Evolutionary conservation across 1,140 invertebrate genomes (phyloP), one percentile per base, ranked within the genome.

Genomic region (Tetranychus cinnabarinus): DNA sequence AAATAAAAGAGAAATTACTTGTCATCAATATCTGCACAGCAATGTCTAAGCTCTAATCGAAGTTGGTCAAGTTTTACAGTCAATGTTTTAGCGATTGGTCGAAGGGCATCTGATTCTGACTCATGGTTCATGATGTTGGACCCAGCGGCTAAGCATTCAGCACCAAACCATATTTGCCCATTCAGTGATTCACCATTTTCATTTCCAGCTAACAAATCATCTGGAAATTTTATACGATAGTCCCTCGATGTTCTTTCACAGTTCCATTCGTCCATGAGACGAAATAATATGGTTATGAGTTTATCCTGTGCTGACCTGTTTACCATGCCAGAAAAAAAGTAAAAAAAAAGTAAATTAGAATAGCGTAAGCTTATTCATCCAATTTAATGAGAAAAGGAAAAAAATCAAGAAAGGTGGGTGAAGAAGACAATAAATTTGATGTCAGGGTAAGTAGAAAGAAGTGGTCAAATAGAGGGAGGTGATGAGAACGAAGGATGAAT

Each of bases 81-180:
- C 12, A 98, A 77, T 8, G 88, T 89, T 72, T 89, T 88, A 4
- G 93, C 93, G 39, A 97, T 70, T 0, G 93, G 93, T n/a, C 93
- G 81, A 87, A 98, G 96, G 5, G 83, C 82, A 23, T 86, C 86
- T 71, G 88, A 92, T 70, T 97, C 93, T 33, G 82, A 75, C 70
- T 97, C 92, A 15, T 90, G 79, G 70, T 97, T 95, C 81, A 97
- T 85, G 66, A 98, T 98, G 47, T 89, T 96, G 0, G 91, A 97
- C 2, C 78, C 78, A 60, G 78, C 77, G 31, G 78, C 76, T 58
- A 91, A 73, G 69, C 88, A 92, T 80, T 98, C 95, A 46, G 95
- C 95, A n/a, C 93, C 93, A 77, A 98, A 98, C 95, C 95, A 98
- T 15, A 98, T 76, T 74, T 98, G 95, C 0, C 93, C 93, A 33